Base-by-base conservation (phyloP, 1,140 invertebrate species). In the Conus betulinus region DNA sequence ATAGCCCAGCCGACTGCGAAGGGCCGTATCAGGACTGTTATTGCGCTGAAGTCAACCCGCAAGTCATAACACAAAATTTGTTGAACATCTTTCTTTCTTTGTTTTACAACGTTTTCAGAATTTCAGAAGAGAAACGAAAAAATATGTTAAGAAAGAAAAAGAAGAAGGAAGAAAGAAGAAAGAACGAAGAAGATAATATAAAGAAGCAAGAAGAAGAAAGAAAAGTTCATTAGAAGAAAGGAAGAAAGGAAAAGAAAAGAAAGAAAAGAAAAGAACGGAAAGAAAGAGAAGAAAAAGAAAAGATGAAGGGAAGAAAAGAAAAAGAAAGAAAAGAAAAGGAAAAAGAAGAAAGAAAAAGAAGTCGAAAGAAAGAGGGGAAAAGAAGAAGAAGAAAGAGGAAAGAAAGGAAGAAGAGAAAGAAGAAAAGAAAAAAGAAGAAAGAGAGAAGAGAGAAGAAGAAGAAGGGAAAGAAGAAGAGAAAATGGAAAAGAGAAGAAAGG, bases 401-500 rank as follows among this genome's bases (percentile, higher is more conserved):
- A 67, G 78, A 89, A 25, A 84, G 60, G 63, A 39, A 89, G 57
- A 74, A 39, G 82, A 55, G 83, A 39, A 84, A 57, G 60, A 39
- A 87, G 53, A 74, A 67, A 82, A 57, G 88, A 23, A 60, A 57
- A 88, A 27, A 87, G 39, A 83, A 25, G 53, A 60, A 87, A 27
- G 51, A 53, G 88, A 55, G 63, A 53, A 63, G 60, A 85, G 85
- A 89, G 39, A 78, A 78, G 88, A 55, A 85, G 52, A 39, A 20
- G 76, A 53, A 87, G n/a, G 57, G 27, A 87, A 7, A 60, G 53
- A 76, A 67, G 79, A 52, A 89, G 52, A 55, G 85, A 60, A 74
- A 84, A 83, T 27, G 15, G 51, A 27, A 76, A 76, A 67, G 76
- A 76, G 85, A 63, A 76, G 52, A 52, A 39, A 71, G 23, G 51